A percentile compares a stretch with the other conserved stretches of the same genome.
These are phyloP conservation scores for Oegoconia quadripuncta DNA, from an alignment of 2,888 invertebrate genomes.

Conservation along the genomic window DNA sequence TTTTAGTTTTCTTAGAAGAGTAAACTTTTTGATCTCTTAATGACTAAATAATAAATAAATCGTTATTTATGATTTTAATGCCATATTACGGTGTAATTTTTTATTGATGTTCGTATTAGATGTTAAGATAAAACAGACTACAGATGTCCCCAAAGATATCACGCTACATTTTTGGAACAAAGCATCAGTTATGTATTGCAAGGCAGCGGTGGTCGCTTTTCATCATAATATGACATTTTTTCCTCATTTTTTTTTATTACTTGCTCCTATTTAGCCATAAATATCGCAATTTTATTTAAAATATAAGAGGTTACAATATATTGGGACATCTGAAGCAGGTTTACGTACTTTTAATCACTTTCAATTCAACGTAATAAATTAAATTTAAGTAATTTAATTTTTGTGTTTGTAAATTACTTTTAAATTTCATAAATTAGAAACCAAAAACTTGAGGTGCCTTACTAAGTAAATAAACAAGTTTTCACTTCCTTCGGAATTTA, in stretches of 20 bases:
- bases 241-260: too few relatives aligned
- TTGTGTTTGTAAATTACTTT: background rate
- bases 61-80: constrained; percentile 72
- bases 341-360: too few relatives aligned
- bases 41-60: constrained; percentile 52
- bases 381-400: background rate
- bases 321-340: too few relatives aligned
- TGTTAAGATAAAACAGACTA: constrained; percentile 19
- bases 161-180: too few relatives aligned
- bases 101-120: constrained; percentile 48
- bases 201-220: too few relatives aligned
- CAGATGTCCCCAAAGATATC: too few relatives aligned
- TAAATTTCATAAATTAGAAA: constrained; percentile 33
- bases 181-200: too few relatives aligned
- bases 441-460: constrained; percentile 71
- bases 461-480: constrained; percentile 33
- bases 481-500: constrained; percentile 20
- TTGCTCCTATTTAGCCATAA: too few relatives aligned
- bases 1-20: constrained; percentile 22
- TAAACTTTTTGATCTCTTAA: constrained; percentile 70
- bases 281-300: too few relatives aligned
- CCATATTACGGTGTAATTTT: constrained; percentile 74
- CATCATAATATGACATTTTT: too few relatives aligned
- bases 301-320: too few relatives aligned
- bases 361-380: too few relatives aligned